Base-by-base conservation (phyloP, 2,113 vertebrate species). In the Triplophysa dalaica region DNA sequence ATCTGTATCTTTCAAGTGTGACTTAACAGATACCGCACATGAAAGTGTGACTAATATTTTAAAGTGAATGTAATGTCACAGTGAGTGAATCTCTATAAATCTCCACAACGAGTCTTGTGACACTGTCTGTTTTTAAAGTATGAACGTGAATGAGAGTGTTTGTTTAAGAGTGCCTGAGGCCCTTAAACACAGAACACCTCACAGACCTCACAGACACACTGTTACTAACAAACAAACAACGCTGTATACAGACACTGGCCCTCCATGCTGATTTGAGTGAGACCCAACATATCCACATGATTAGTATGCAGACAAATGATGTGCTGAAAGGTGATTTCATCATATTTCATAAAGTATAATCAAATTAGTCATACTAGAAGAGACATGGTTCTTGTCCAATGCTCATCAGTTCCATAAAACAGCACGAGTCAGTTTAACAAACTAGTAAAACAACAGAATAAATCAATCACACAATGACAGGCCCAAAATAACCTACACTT, bases 161-260 rank as follows among this genome's bases (percentile, higher is more conserved):
- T 72, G 17, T 29, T 56, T 29, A 56, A 6, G 48, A 29, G 48
- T 29, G 21, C 70, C 38, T 8, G n/a, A 26, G 50, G 50, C 76
- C 29, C 41, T 70, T 43, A 72, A 52, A 72, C 8, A 54, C 68
- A 79, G 61, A 58, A 29, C 29, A 29, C 29, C 4, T 29, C 4
- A 29, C 29, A 29, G 41, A 21, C 58, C 45, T 72, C 78, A 50
- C 52, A 72, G 56, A 79, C 67, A 72, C 58, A 22, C 60, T 7
- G 50, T 58, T 68, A 69, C 58, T 54, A 38, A 54, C 50, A 58
- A 65, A 79, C 45, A 79, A 69, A 79, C 22, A 14, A 8, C 38
- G 48, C 70, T n/a, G 45, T 12, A 74, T 43, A 21, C 24, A 70
- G 41, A 78, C 66, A 48, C 10, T 19, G 8, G 54, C 24, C 12